A percentile compares a stretch with the other conserved stretches of the same genome.
These are phyloP conservation scores for Dendroctonus valens DNA, from an alignment of 1,140 invertebrate genomes.

Conservation along the genomic window DNA sequence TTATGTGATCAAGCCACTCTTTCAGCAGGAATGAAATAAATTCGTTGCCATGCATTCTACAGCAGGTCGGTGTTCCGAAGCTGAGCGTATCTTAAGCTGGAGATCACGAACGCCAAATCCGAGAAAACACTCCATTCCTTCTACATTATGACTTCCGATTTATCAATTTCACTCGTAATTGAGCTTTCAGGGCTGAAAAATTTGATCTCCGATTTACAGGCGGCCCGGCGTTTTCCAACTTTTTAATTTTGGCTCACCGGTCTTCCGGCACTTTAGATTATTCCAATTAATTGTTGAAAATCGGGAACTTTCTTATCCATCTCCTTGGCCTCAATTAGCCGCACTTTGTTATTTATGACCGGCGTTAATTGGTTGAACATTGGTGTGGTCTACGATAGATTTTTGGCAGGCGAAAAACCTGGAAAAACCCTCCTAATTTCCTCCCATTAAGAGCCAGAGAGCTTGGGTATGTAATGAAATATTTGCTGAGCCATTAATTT, in stretches of 20 bases:
- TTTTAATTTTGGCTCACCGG: slow-evolving; percentile 4
- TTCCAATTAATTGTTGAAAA: slow-evolving; percentile 14
- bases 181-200: slow-evolving; percentile 5
- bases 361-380: neutral
- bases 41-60: no score
- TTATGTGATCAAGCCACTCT: no score
- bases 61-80: no score
- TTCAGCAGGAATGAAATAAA: no score
- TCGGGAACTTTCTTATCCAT: slow-evolving; percentile 10
- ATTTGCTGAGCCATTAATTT: slow-evolving; percentile 33
- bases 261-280: slow-evolving; percentile 13
- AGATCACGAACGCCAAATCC: no score
- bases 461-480: slow-evolving; percentile 23
- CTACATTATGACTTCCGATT: neutral
- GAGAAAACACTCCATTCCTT: no score
- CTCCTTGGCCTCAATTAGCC: slow-evolving; percentile 5
- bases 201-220: slow-evolving; percentile 16
- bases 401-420: neutral
- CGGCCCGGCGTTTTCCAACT: slow-evolving; percentile 8
- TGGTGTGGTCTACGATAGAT: neutral
- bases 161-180: slow-evolving; percentile 18
- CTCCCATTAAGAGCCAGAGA: neutral
- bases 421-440: no score
- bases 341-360: slow-evolving; percentile 1
- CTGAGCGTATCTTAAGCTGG: no score